Percentiles rank a stretch among this genome's conserved stretches.
phyloP scores from a whole-genome alignment of 2,888 invertebrate genomes.

The Trachelus stipa region DNA sequence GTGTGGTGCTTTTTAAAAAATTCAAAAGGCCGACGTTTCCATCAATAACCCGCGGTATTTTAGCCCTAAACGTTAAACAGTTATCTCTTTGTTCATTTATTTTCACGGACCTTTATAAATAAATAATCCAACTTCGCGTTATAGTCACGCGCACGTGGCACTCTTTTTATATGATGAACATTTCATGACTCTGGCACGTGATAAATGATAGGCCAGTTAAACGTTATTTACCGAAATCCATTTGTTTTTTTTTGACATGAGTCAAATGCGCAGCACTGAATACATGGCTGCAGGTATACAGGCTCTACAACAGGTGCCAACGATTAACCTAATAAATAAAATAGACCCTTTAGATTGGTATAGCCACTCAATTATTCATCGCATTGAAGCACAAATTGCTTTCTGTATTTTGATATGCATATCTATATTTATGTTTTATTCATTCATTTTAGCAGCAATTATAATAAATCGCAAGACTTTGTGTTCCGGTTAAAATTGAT shows the following conservation, averaged over 20 bases:
- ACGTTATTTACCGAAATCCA: neutral
- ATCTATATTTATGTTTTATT: neutral
- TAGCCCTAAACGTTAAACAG: neutral
- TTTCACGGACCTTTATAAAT: neutral
- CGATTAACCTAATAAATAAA: neutral
- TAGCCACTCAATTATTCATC: neutral
- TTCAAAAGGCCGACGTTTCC: neutral
- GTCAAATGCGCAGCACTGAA: neutral
- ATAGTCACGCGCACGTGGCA: neutral
- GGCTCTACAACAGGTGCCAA: neutral
- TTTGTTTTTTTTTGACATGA: neutral
- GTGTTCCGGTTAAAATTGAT: neutral
- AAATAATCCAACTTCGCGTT: neutral
- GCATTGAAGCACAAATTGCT: neutral
- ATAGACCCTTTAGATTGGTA: neutral
- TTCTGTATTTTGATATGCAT: neutral
- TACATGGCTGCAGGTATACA: neutral
- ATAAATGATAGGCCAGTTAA: neutral
- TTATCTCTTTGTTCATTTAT: neutral
- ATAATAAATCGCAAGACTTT: neutral
- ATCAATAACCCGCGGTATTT: neutral
- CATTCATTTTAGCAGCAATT: too few species aligned
- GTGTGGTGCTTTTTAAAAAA: neutral
- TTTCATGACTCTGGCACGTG: neutral
- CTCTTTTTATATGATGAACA: neutral